A percentile compares a stretch with the other conserved stretches of the same genome.
These are phyloP conservation scores for Lochmaea crataegi DNA, from an alignment of 2,888 invertebrate species.

Conservation along the genomic window DNA sequence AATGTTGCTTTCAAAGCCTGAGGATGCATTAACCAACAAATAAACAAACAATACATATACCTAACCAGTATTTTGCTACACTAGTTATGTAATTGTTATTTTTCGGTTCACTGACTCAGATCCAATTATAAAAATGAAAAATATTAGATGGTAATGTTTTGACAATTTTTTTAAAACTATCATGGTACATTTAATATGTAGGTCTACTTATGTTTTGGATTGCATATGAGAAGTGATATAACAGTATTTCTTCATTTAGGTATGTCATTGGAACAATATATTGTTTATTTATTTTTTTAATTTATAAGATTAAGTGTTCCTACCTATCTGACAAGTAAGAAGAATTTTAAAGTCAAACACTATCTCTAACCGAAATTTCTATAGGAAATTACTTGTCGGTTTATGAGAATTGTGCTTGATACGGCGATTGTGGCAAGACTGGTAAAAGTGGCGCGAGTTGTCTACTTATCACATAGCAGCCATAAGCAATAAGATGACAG, in stretches of 20 bases:
- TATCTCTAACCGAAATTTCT: too few relatives aligned
- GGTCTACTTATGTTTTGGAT: constrained; percentile 5
- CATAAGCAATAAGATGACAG: too few relatives aligned
- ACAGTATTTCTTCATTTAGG: background rate
- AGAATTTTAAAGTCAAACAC: too few relatives aligned
- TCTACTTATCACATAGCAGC: too few relatives aligned
- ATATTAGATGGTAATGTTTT: constrained; percentile 4
- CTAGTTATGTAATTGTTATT: constrained; percentile 10
- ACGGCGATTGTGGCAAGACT: too few relatives aligned
- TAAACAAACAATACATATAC: background rate
- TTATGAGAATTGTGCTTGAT: too few relatives aligned
- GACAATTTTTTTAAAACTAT: constrained; percentile 4
- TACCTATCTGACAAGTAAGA: too few relatives aligned
- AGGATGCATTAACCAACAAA: background rate
- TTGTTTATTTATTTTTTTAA: too few relatives aligned
- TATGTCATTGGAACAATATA: too few relatives aligned
- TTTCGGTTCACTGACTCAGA: background rate
- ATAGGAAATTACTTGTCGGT: too few relatives aligned
- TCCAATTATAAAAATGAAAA: background rate
- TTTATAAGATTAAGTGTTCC: too few relatives aligned
- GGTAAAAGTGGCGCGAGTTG: too few relatives aligned
- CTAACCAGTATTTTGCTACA: background rate
- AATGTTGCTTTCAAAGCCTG: background rate
- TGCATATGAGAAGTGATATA: background rate
- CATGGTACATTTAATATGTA: constrained; percentile 10